phyloP scores from a whole-genome alignment of 2,113 vertebrate species.

The Euleptes europaea region DNA sequence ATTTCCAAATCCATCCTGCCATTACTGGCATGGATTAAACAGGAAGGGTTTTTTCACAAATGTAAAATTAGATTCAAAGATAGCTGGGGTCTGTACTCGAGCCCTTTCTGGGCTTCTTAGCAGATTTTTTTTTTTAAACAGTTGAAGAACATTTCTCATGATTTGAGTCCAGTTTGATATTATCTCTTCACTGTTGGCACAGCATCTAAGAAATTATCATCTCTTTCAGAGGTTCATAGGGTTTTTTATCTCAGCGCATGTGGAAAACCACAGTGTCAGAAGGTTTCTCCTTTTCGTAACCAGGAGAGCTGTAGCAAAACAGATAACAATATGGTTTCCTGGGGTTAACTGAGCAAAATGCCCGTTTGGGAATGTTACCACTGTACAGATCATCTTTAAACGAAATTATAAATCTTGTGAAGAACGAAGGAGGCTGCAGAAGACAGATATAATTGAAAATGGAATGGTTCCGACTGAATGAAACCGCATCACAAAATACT shows the following conservation, averaged over 20 bases:
- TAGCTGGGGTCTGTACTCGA: neutral
- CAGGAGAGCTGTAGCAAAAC: neutral
- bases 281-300: too few species aligned
- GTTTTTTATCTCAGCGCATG: neutral
- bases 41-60: neutral
- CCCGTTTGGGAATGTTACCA: neutral
- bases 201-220: neutral
- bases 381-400: neutral
- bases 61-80: neutral
- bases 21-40: neutral
- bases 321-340: neutral
- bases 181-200: neutral
- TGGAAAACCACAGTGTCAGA: neutral
- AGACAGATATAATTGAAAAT: too few species aligned
- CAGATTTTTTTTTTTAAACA: neutral
- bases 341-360: neutral
- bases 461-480: too few species aligned
- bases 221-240: neutral
- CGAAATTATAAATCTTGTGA: neutral
- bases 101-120: neutral
- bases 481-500: too few species aligned
- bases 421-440: too few species aligned
- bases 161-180: neutral
- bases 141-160: neutral
- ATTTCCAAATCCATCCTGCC: neutral